These are phyloP conservation scores for Onthophagus sagittarius DNA, from an alignment of 2,888 invertebrate species.

Conservation along the genomic window DNA sequence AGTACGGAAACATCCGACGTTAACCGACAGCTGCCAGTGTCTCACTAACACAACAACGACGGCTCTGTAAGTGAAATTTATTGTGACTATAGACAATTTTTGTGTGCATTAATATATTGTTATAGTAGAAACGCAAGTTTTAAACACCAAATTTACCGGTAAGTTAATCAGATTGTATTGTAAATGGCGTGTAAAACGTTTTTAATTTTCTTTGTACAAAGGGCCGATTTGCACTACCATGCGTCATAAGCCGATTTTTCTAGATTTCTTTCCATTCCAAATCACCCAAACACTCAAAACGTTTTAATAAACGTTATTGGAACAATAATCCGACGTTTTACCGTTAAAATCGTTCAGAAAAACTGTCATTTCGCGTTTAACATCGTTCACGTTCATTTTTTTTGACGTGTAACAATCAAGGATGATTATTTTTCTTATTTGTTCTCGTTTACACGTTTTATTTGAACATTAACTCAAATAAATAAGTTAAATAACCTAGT, in stretches of 20 bases:
- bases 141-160: conserved; percentile 21
- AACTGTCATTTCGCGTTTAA: not conserved
- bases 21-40: conserved; percentile 28
- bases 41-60: conserved; percentile 52
- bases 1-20: conserved; percentile 28
- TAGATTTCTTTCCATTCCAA: conserved; percentile 16
- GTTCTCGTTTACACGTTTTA: not conserved
- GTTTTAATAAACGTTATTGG: not conserved
- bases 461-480: not conserved
- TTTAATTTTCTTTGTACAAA: conserved; percentile 3
- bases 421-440: not conserved
- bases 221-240: conserved; percentile 19
- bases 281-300: not conserved
- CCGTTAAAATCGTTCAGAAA: no score
- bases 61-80: conserved; percentile 52
- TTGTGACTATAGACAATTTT: conserved; percentile 27
- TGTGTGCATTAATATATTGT: conserved; percentile 18
- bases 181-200: not conserved
- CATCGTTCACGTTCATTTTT: not conserved
- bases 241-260: conserved; percentile 25
- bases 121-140: conserved; percentile 20
- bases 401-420: not conserved
- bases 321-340: not conserved
- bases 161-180: conserved; percentile 16
- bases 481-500: no score